Evolutionary conservation across 2,888 invertebrate species (phyloP).

Genomic region (Eubasilissa splendida): DNA sequence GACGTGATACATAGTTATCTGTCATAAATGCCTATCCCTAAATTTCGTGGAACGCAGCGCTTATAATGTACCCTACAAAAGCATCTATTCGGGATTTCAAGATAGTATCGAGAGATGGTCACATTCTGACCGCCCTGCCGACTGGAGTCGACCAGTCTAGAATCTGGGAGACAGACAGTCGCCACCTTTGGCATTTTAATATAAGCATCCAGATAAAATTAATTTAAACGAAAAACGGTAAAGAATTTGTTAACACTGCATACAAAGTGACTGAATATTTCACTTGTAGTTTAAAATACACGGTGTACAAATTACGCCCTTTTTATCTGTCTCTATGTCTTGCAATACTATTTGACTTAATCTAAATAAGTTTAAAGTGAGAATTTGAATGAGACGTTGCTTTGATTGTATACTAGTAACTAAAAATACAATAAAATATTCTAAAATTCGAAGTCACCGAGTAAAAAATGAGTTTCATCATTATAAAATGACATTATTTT

Average conservation of each 20-base stretch:
- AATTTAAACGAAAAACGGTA: not conserved
- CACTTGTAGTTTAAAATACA: too few species aligned
- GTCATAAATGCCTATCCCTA: slow-evolving; percentile 56
- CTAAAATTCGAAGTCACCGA: not conserved
- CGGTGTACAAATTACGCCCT: not conserved
- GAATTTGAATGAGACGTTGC: slow-evolving; percentile 3
- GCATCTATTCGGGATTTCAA: slow-evolving; percentile 7
- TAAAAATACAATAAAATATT: not conserved
- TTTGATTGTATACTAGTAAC: not conserved
- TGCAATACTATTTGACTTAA: not conserved
- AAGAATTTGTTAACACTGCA: not conserved
- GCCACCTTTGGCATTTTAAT: slow-evolving; percentile 51
- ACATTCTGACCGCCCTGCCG: slow-evolving; percentile 48
- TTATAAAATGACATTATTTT: not conserved
- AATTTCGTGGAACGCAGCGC: slow-evolving; percentile 45
- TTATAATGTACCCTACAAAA: slow-evolving; percentile 28
- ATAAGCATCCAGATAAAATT: not conserved
- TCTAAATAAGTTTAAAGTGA: slow-evolving; percentile 1
- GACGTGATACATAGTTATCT: slow-evolving; percentile 57
- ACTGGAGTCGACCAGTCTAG: slow-evolving; percentile 56
- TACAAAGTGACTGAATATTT: not conserved
- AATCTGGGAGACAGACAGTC: slow-evolving; percentile 56
- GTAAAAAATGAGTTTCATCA: not conserved
- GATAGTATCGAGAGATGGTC: slow-evolving; percentile 33
- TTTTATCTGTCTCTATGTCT: not conserved